phyloP scores from a whole-genome alignment of 2,113 vertebrate species.

The Emydocephalus ijimae region DNA sequence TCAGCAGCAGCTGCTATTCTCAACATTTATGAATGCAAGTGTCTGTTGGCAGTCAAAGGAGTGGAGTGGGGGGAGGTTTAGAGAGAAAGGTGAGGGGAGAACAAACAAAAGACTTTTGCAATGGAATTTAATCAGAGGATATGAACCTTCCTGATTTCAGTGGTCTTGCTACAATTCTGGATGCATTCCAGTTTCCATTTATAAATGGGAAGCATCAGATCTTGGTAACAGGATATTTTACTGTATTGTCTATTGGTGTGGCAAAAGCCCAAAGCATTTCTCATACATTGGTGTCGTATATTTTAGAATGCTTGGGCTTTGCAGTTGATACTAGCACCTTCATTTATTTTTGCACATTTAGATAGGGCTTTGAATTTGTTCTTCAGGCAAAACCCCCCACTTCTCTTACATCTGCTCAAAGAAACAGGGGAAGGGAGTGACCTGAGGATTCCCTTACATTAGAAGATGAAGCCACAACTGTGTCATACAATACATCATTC shows the following conservation, averaged over 20 bases:
- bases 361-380: neutral
- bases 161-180: neutral
- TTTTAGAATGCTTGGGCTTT: neutral
- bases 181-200: neutral
- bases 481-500: neutral
- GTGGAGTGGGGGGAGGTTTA: too few relatives aligned
- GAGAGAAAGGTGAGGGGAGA: neutral
- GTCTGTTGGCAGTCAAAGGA: neutral
- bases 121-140: conserved; percentile 1
- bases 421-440: neutral
- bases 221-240: neutral
- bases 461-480: neutral
- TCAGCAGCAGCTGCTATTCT: neutral
- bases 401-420: neutral
- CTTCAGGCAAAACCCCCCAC: neutral
- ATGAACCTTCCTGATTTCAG: conserved; percentile 5
- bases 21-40: neutral
- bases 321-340: neutral
- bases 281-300: neutral
- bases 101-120: neutral
- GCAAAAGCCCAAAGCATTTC: neutral
- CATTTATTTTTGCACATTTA: neutral
- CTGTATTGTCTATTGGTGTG: neutral
- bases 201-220: neutral
- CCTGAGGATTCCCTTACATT: neutral